These are phyloP conservation scores for Zonotrichia leucophrys DNA, from an alignment of 2,113 vertebrate genomes.

Conservation along the genomic window DNA sequence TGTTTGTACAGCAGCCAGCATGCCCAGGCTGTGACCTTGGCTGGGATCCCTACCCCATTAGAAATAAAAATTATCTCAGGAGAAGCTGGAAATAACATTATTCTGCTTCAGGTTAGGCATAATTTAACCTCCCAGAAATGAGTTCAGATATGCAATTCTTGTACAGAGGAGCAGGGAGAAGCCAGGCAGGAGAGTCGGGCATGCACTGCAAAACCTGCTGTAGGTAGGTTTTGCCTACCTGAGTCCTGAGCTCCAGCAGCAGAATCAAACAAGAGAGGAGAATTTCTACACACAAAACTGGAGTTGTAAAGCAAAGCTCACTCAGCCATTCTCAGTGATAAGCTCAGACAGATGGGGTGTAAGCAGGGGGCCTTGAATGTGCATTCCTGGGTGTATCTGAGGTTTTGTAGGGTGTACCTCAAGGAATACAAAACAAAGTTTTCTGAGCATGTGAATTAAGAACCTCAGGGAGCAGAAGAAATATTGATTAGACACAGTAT, in stretches of 20 bases:
- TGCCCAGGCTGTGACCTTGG: neutral
- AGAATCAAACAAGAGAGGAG: neutral
- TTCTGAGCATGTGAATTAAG: constrained; percentile 58
- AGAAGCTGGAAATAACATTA: neutral
- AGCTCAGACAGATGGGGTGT: neutral
- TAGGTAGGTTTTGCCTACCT: neutral
- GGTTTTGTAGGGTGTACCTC: neutral
- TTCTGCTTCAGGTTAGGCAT: neutral
- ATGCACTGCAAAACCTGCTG: neutral
- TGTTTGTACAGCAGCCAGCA: neutral
- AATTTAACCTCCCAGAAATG: constrained; percentile 17
- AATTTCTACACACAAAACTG: neutral
- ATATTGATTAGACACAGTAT: constrained; percentile 61
- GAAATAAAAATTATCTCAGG: constrained; percentile 10
- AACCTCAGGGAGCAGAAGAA: constrained; percentile 60
- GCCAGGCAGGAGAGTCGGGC: neutral
- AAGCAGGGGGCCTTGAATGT: neutral
- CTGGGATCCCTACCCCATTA: neutral
- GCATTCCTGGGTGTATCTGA: neutral
- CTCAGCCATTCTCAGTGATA: neutral
- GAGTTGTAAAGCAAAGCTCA: neutral
- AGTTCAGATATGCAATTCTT: neutral
- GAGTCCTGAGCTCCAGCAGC: neutral
- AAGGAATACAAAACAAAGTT: constrained; percentile 60
- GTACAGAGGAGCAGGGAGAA: neutral